Evolutionary conservation across 2,888 invertebrate species (phyloP), one percentile per base, ranked within the genome.

Genomic region (Idaea aversata): DNA sequence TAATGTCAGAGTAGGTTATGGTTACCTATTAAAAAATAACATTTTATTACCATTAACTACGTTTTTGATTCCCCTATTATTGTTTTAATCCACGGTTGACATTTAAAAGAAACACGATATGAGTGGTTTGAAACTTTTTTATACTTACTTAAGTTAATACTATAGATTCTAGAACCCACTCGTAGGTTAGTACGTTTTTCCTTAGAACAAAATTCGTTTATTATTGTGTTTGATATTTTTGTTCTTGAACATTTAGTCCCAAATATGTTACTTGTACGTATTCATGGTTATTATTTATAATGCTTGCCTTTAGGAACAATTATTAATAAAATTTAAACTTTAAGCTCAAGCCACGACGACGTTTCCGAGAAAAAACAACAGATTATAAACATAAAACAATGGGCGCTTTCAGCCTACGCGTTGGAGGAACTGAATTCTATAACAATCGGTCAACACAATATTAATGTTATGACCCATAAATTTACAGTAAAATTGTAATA

Each of bases 351-450:
- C n/a, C 58, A 47, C 47, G 47, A 47, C 47, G 13, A 47, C 7
- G 34, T 36, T 65, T 65, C 67, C 63, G 34, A 70, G 69, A 69
- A 70, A 62, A 59, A 57, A 34, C 13, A 47, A 47, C 47, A 63
- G 57, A 72, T 71, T 72, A 72, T 72, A 75, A 72, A 76, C 81
- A 83, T 80, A 70, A 79, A 85, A 87, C 85, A 86, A 86, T 81
- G 71, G 78, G 63, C 16, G 69, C 77, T 78, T 80, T 82, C 67
- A 78, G 73, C 78, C 73, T 73, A 72, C 76, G 72, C 73, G 68
- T 73, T 77, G 77, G 75, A 77, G 69, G 67, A 72, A 74, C 68
- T 67, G 69, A 77, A 76, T 78, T 78, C 67, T 74, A 75, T 72
- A 82, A 82, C 80, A 81, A 80, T 78, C 72, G 74, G 65, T 75